phyloP scores from a whole-genome alignment of 1,140 invertebrate genomes.

The Ditylenchus dipsaci region DNA sequence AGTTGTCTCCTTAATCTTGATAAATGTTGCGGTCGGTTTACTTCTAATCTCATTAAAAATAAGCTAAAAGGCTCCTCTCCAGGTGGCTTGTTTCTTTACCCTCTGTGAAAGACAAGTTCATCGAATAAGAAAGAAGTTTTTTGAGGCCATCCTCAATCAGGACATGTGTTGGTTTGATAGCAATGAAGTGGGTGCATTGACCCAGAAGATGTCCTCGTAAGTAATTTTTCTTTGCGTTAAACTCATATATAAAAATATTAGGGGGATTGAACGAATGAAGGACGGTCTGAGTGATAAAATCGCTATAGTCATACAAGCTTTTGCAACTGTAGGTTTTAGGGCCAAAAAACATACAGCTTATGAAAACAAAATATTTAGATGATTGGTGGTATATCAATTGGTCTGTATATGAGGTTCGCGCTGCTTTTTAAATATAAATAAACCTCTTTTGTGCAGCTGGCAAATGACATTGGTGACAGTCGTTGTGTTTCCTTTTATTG shows the following conservation, averaged over 20 bases:
- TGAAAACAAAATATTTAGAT: too few relatives aligned
- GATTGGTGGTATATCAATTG: too few relatives aligned
- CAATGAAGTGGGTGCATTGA: slow-evolving; percentile 40
- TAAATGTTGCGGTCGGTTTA: not conserved
- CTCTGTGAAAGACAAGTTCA: slow-evolving; percentile 66
- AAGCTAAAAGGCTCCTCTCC: slow-evolving; percentile 16
- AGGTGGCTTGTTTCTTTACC: slow-evolving; percentile 59
- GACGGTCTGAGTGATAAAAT: slow-evolving; percentile 84
- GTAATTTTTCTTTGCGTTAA: slow-evolving; percentile 5
- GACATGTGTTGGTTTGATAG: slow-evolving; percentile 61
- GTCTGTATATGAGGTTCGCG: not conserved
- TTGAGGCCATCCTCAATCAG: slow-evolving; percentile 75
- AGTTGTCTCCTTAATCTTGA: slow-evolving; percentile 25
- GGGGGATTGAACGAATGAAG: slow-evolving; percentile 79
- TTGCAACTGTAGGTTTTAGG: slow-evolving; percentile 20
- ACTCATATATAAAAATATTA: slow-evolving; percentile 58
- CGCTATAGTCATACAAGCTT: slow-evolving; percentile 68
- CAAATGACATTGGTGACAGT: slow-evolving; percentile 47
- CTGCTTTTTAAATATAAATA: not conserved
- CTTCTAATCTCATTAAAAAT: not conserved
- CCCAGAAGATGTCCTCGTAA: slow-evolving; percentile 46
- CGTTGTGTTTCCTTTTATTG: slow-evolving; percentile 44
- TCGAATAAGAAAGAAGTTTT: slow-evolving; percentile 69
- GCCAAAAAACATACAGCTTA: not conserved
- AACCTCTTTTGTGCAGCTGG: slow-evolving; percentile 28